Evolutionary conservation across 2,797 vertebrate genomes (phyloP), one percentile per base, ranked within the genome.

Genomic region (Cuniculus paca): DNA sequence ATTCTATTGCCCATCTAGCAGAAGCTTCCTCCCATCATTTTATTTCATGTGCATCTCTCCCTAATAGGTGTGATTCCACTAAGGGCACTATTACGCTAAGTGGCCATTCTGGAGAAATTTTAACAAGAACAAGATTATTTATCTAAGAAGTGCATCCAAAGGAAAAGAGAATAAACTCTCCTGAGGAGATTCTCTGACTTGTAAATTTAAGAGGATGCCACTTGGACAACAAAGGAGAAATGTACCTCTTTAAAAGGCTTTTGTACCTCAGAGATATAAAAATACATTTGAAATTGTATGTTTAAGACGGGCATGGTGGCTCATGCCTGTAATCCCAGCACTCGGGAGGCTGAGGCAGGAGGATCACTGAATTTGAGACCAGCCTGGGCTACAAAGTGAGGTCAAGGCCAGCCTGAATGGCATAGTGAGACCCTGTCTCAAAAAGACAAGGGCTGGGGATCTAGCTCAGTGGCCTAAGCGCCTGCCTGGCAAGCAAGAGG

Each of bases 121-220:
- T 65, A 61, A 85, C 9, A 42, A 26, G 61, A 79, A 88, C 68
- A 84, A 88, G 16, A 50, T 85, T 87, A 63, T 60, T 85, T 85
- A 48, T 92, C 70, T 72, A 82, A 95, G 36, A 75, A 24, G 12
- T 31, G 6, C 26, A 56, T 82, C 88, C 78, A 85, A 85, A 92
- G 39, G 36, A 82, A 92, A 85, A 22, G 22, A 70, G 34, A 88
- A 60, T n/a, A 88, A 86, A 88, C 26, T 26, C 39, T 92, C 60
- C 78, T 5, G 31, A 61, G 79, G 58, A 52, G 22, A 74, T 31
- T 77, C 70, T 68, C 36, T 70, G 65, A 72, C 19, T 63, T 81
- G 13, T 72, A 65, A 83, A 39, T 87, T n/a, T 65, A 81, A 88
- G 92, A 50, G 11, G 42, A 92, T 39, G 58, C 42, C 39, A 72